Base-by-base conservation (phyloP, 2,888 invertebrate genomes). In the Hanleya hanleyi region DNA sequence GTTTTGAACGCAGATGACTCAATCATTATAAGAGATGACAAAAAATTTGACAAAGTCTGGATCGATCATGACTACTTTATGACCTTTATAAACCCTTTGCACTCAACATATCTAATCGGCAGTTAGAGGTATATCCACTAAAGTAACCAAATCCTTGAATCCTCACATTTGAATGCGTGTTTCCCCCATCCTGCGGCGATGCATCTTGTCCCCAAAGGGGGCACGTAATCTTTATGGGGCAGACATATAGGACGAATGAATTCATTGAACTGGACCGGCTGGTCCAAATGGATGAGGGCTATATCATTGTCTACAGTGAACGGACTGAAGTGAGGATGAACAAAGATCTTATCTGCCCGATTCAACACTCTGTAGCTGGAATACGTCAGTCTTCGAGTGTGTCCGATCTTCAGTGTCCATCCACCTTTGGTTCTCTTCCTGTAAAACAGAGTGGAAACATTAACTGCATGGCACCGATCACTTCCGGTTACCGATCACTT, bases 171-270 rank as follows among this genome's bases (percentile, higher is more conserved):
- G 65, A 81, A 73, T n/a, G 71, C 67, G 6, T 75, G 67, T 74
- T 81, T 85, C 0, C 87, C 87, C 86, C 86, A 87, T 1, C 87
- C 87, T 12, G 83, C 80, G 6, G 83, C 85, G 22, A 80, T 81
- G 62, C 87, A 86, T 35, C 85, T 32, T 3, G 82, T 84, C 1
- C 86, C 87, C 5, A 79, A 74, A 9, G 80, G 80, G 0, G 83
- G 71, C 12, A 67, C 68, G 32, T 81, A 67, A 7, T 36, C 57
- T 9, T 70, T 62, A 29, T 78, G 64, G 6, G 87, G 86, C 12
- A 87, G 79, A 67, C 87, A 87, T 18, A 84, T 73, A 7, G 87
- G 86, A 37, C 87, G 68, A 22, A 86, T 81, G 69, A 83, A 85
- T 71, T 87, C 86, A 70, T 81, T 86, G 70, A 86, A 83, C 18